phyloP scores from a whole-genome alignment of 2,888 invertebrate genomes.

The Amblyjoppa proteus region DNA sequence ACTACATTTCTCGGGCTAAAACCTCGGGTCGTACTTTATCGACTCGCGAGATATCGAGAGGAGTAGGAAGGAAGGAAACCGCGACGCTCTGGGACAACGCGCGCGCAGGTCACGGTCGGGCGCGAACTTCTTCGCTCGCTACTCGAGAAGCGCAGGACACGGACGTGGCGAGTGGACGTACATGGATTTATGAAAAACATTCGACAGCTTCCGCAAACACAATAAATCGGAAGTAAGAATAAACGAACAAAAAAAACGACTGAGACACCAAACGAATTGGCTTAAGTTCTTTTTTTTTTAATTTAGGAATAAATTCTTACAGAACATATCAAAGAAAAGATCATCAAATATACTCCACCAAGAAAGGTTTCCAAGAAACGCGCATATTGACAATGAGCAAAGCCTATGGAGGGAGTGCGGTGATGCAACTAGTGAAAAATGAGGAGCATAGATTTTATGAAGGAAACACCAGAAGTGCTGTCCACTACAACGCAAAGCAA shows the following conservation, averaged over 20 bases:
- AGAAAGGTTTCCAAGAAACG: no score
- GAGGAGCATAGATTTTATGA: no score
- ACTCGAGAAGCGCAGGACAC: constrained; percentile 8
- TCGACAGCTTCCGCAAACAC: neutral
- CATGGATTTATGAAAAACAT: neutral
- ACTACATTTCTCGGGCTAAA: constrained; percentile 15
- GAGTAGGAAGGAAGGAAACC: constrained; percentile 57
- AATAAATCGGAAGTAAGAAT: neutral
- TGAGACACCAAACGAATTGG: neutral
- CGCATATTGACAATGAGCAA: no score
- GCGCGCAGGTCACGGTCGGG: constrained; percentile 68
- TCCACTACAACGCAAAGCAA: no score
- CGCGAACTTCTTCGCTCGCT: constrained; percentile 46
- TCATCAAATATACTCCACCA: no score
- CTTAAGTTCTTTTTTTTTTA: neutral
- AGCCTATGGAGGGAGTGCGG: no score
- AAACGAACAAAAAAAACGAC: neutral
- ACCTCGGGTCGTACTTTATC: constrained; percentile 67
- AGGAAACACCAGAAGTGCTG: no score
- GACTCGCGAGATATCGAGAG: constrained; percentile 67
- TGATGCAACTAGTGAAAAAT: no score
- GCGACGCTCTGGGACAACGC: constrained; percentile 51
- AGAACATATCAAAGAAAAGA: neutral
- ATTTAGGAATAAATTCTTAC: neutral
- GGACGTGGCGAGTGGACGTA: neutral